Evolutionary conservation across 1,140 invertebrate genomes (phyloP).

Genomic region (Drosophila equinoxialis): DNA sequence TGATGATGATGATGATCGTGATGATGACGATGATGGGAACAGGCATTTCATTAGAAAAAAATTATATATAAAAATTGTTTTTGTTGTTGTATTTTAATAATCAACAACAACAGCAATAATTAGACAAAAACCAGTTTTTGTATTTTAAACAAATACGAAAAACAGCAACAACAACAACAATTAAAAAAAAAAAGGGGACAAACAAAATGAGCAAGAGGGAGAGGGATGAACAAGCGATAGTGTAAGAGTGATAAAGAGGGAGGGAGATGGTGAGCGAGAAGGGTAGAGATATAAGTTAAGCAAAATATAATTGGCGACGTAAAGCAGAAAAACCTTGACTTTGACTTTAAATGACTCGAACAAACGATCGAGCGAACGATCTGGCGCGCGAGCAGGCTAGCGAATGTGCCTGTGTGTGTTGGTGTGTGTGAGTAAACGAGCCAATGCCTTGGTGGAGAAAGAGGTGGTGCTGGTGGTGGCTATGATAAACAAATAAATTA

Average conservation of each 20-base stretch:
- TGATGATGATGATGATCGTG: constrained; percentile 28
- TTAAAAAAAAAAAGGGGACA: constrained; percentile 20
- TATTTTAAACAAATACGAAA: constrained; percentile 59
- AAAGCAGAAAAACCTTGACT: constrained; percentile 83
- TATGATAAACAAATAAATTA: constrained; percentile 70
- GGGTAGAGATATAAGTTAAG: constrained; percentile 12
- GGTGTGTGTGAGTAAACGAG: constrained; percentile 17
- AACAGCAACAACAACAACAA: constrained; percentile 32
- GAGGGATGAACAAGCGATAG: constrained; percentile 39
- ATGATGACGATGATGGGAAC: constrained; percentile 45
- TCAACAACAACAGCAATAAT: constrained; percentile 66
- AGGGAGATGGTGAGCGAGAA: constrained; percentile 30
- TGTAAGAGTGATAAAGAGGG: constrained; percentile 16
- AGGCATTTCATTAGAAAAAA: constrained; percentile 67
- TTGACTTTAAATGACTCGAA: constrained; percentile 82
- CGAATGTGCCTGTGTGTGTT: constrained; percentile 24
- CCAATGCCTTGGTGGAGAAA: neutral
- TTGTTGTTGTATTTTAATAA: constrained; percentile 61
- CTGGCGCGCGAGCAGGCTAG: constrained; percentile 51
- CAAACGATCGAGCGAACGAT: constrained; percentile 36
- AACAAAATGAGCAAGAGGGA: constrained; percentile 45
- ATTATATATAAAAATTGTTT: constrained; percentile 17
- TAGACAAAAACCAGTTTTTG: constrained; percentile 76
- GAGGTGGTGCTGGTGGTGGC: neutral
- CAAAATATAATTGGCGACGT: constrained; percentile 74